Base-by-base conservation (phyloP, 2,113 vertebrate genomes). In the Athene cunicularia region DNA sequence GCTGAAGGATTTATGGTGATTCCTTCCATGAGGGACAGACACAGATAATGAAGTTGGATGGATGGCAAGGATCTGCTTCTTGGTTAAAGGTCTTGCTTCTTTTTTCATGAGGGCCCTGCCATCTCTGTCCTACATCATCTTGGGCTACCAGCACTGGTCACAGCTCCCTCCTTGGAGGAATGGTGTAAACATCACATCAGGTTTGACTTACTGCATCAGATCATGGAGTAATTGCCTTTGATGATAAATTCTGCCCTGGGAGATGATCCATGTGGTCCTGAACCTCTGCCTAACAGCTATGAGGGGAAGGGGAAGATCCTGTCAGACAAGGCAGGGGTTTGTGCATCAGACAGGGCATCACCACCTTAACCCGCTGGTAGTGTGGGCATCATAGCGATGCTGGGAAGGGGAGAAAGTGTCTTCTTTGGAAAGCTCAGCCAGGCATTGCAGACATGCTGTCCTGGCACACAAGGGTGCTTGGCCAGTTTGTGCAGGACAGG, bases 1-100 rank as follows among this genome's bases (percentile, higher is more conserved):
- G 70, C 62, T 88, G 87, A 96, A 85, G 77, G 80, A 94, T 93
- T 96, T 96, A 84, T 23, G 12, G 32, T 4, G 28, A 63, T n/a
- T 67, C 64, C 81, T 50, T 84, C 70, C 52, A 6, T 2, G 13
- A 66, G 22, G 35, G 45, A 81, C 45, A 66, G 58, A 32, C 26
- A 33, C 0, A 5, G 64, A 64, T 72, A 90, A 87, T 0, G 0
- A 90, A 58, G 35, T 2, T 45, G 71, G 70, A 72, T 45, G 24
- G 70, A 68, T 37, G 30, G 41, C 43, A 72, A 68, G 63, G 66
- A 89, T 56, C 13, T 56, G 5, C 39, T 66, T 3, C 59, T 76
- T n/a, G 20, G 16, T 20, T 64, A 41, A 35, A 80, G 47, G 14
- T 66, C 32, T 26, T 62, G 56, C 14, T 77, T 15, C 72, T 70